These are phyloP conservation scores for Micrastur ruficollis DNA, from an alignment of 2,797 vertebrate genomes.

Conservation along the genomic window DNA sequence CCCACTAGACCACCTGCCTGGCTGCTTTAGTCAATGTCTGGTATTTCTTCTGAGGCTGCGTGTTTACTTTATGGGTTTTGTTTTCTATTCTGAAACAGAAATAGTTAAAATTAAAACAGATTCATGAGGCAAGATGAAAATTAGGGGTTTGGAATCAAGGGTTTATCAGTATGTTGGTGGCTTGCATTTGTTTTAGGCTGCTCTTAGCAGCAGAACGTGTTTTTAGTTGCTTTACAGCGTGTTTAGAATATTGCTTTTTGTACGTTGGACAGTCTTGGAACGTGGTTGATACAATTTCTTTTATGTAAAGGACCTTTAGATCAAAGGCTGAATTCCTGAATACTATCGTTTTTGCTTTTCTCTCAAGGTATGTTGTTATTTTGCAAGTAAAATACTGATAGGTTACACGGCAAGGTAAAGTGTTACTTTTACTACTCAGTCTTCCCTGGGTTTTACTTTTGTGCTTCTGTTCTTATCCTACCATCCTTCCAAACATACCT, in stretches of 20 bases:
- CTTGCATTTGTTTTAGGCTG: neutral
- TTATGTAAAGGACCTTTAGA: neutral
- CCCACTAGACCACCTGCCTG: neutral
- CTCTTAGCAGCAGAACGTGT: neutral
- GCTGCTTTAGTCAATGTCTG: neutral
- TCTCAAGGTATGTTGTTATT: neutral
- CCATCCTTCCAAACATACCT: neutral
- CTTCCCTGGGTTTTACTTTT: neutral
- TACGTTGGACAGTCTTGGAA: neutral
- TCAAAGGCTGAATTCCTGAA: neutral
- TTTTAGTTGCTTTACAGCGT: neutral
- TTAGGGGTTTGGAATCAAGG: neutral
- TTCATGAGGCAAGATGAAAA: neutral
- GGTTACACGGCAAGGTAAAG: neutral
- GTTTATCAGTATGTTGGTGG: neutral
- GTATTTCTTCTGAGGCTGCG: neutral
- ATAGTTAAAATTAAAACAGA: neutral
- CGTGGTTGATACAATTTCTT: neutral
- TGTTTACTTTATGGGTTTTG: neutral
- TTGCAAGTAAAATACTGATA: neutral
- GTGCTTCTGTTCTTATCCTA: neutral
- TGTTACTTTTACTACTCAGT: fast-evolving
- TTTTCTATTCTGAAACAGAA: neutral
- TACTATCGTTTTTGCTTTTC: neutral
- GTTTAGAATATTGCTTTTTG: neutral